Conservation (phyloP, 2,113 vertebrate genomes). For the Acinonyx jubatus region DNA sequence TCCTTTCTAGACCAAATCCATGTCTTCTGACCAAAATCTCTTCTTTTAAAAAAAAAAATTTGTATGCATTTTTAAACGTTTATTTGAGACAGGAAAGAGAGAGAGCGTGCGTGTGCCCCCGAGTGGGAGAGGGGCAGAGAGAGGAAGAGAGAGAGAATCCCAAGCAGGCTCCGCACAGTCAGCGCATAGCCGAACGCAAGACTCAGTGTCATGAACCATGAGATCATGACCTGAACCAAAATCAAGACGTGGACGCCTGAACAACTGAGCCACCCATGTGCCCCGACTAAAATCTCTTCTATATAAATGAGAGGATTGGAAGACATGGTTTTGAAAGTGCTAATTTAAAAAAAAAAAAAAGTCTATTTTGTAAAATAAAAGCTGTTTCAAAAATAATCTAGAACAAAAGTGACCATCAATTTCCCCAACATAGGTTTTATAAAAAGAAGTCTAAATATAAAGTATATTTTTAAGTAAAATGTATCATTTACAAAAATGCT, state of each 20-base stretch:
- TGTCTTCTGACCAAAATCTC: background rate
- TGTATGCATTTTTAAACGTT: too few species aligned
- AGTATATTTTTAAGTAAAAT: background rate
- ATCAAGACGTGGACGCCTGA: too few species aligned
- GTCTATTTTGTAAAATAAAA: background rate
- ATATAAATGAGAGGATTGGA: background rate
- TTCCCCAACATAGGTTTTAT: background rate
- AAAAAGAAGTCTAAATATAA: background rate
- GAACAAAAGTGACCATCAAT: background rate
- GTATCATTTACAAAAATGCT: background rate
- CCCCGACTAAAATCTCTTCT: background rate
- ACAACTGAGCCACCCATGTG: too few species aligned
- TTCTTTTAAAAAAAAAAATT: background rate
- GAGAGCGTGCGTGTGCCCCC: fast-evolving
- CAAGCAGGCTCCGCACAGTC: too few species aligned
- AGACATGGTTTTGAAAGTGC: background rate
- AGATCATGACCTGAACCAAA: too few species aligned
- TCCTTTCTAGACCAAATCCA: background rate
- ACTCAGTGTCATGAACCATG: too few species aligned
- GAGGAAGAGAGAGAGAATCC: too few species aligned
- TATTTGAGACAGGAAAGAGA: too few species aligned
- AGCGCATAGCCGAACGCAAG: too few species aligned
- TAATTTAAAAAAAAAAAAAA: too few species aligned
- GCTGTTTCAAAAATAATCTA: background rate
- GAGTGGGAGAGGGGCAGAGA: too few species aligned